A percentile compares a stretch with the other conserved stretches of the same genome.
Evolutionary conservation across 2,888 invertebrate species (phyloP).

Genomic region (Cremastobaeus sp.): DNA sequence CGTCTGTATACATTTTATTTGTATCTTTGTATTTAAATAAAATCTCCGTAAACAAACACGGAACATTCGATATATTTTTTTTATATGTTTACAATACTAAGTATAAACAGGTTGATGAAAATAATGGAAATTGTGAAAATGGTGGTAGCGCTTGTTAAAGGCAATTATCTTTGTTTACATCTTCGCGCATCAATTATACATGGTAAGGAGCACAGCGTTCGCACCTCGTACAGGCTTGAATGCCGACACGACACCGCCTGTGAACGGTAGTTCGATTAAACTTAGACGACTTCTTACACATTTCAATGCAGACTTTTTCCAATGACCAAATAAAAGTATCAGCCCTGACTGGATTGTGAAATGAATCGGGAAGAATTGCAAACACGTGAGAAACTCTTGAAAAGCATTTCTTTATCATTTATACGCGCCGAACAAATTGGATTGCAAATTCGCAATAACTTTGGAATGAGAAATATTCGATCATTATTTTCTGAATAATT

Average conservation of each 20-base stretch:
- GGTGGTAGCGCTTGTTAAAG: not conserved
- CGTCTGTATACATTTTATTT: no score
- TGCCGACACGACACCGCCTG: slow-evolving; percentile 4
- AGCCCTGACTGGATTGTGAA: not conserved
- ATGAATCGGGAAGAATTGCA: not conserved
- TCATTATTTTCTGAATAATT: no score
- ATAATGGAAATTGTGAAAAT: no score
- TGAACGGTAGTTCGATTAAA: slow-evolving; percentile 21
- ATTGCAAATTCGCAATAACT: no score
- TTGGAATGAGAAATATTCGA: no score
- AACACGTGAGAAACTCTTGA: not conserved
- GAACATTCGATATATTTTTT: no score
- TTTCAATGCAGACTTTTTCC: slow-evolving; percentile 9
- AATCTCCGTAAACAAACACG: no score
- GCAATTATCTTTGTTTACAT: slow-evolving; percentile 18
- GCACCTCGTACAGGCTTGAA: slow-evolving; percentile 15
- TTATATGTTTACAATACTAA: no score
- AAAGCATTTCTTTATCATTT: not conserved
- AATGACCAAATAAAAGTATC: slow-evolving; percentile 1
- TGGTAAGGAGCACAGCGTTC: slow-evolving; percentile 6
- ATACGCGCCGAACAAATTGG: no score
- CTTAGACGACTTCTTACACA: slow-evolving; percentile 9
- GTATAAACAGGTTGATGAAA: no score
- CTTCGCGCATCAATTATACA: slow-evolving; percentile 9
- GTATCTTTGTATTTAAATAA: no score